Base-by-base conservation (phyloP, 2,113 vertebrate genomes). In the Poecilia latipinna region DNA sequence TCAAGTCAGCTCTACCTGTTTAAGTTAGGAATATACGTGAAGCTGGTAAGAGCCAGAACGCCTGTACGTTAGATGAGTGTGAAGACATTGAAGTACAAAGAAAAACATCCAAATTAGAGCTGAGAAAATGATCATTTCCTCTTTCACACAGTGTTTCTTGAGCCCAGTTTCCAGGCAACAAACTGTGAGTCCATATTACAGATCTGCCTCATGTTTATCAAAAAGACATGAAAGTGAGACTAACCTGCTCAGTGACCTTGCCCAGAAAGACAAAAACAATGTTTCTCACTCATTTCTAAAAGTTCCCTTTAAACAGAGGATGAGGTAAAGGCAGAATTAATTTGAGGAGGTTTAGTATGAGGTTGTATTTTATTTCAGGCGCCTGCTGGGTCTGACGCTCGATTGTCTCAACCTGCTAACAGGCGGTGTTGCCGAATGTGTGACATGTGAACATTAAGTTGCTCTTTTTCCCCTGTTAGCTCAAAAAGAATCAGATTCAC, bases 101-200 rank as follows among this genome's bases (percentile, higher is more conserved):
- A 28, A 28, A 28, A 28, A 28, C 28, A 28, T 28, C 28, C 28
- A 37, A 68, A 28, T 29, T 37, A 64, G 31, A 26, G 42, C 22
- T 28, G 33, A 69, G 31, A 19, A 29, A 62, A 48, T 26, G 61
- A 42, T 62, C 33, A 62, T 63, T 62, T 76, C 66, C 39, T 35
- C 37, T 63, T 63, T 29, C 22, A 35, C 35, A 7, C 37, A 15
- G 54, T 24, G 57, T 10, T 75, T 44, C 57, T 10, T 44, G 51
- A 75, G 29, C 62, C 15, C 61, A n/a, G 75, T 77, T 77, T 65
- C 75, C 61, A 77, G 61, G 75, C 75, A 77, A 77, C 75, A 44
- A 70, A n/a, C 57, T 0, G 31, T 8, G 32, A 64, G 33, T 65
- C 33, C 3, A 3, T 42, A 33, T 32, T 57, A 2, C 19, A 39